Evolutionary conservation across 2,888 invertebrate species (phyloP), one percentile per base, ranked within the genome.

Genomic region (Lepeophtheirus nordmannii): DNA sequence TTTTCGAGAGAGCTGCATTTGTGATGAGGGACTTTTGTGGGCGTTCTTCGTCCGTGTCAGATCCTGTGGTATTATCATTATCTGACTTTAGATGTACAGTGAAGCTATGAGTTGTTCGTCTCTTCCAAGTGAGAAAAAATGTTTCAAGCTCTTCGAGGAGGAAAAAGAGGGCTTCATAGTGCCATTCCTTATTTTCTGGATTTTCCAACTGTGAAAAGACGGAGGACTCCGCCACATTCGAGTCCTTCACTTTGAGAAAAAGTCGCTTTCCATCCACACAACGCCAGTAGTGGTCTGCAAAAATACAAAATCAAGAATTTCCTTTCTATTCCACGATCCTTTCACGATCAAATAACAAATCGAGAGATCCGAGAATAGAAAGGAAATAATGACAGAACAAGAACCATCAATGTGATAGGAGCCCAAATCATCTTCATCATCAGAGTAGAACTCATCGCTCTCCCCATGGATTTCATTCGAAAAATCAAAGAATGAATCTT

Each of bases 61-160:
- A 61, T 2, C 37, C 61, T 14, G 37, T 37, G 39, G 22, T 37
- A 38, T 37, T 38, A 3, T 61, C 61, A 23, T 61, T n/a, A 17
- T 61, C 61, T 7, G 61, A 38, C 17, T 30, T 60, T 1, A 63
- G 22, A 38, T 63, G 63, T 9, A 53, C 53, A 10, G 63, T 63
- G 53, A 63, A 37, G 10, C 46, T 20, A 23, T 63, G 63, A 46
- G 22, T 22, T 10, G 23, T 38, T 9, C 63, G 53, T 10, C 53
- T 46, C 23, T 63, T 63, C 63, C 63, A 63, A 12, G 38, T 30
- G 9, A 17, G 22, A 23, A 63, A 53, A 41, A 63, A 22, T 1
- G 53, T 20, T 23, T 63, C 63, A 12, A 63, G n/a, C 8, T 63
- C 63, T 22, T 46, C 56, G 1, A 63, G 30, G 37, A 63, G 56